Evolutionary conservation across 2,888 invertebrate species (phyloP), one percentile per base, ranked within the genome.

Genomic region (Agrochola lychnidis): DNA sequence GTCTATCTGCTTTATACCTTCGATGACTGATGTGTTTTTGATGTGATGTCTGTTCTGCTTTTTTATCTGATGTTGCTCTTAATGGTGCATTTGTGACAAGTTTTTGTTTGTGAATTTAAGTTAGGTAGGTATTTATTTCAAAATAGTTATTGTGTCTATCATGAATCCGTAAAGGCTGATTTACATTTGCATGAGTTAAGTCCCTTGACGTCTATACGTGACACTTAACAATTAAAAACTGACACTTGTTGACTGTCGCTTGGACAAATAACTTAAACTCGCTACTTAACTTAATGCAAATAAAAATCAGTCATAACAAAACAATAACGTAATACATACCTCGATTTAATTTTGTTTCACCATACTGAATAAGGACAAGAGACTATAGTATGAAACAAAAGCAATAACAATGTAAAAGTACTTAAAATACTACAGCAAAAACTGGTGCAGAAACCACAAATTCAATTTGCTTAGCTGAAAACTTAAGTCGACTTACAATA

Each of bases 11-110:
- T 56, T 30, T 57, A 56, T 62, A 70, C n/a, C 51, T 57, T 30
- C 16, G 19, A 56, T 82, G 56, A 82, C 64, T 66, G 68, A 78
- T 81, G 83, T 25, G 56, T 72, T 82, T 72, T 81, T 72, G 78
- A 81, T 82, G 69, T n/a, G 71, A 42, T 56, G 22, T 36, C 22
- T 69, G n/a, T 59, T 76, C 40, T 62, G 56, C 7, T 42, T 62
- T 61, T 68, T 57, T 42, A 42, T 56, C 30, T 30, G 42, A 36
- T 45, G 14, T 48, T 22, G 3, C 48, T 48, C 1, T 40, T 30
- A 19, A 40, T 62, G 14, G n/a, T 40, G 7, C 1, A 48, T 66
- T 45, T 45, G 16, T 30, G n/a, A 16, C 16, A 9, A 22, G 1
- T 40, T 53, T 68, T 42, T 53, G 6, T 1, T 2, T 53, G 2